Base-by-base conservation (phyloP, 2,113 vertebrate species). In the Gavialis gangeticus region DNA sequence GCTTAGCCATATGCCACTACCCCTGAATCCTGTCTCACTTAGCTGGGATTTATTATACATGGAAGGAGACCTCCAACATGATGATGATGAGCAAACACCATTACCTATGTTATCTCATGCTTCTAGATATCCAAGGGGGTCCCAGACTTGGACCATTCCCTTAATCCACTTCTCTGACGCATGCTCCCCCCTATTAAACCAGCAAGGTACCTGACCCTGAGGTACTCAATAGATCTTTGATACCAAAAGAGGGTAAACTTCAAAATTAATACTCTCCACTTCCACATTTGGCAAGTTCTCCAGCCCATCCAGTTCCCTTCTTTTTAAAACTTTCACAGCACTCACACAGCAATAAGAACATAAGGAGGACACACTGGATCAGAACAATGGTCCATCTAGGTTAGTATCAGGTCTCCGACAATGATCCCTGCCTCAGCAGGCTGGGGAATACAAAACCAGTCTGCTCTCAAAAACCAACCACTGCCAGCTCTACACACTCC, bases 151-250 rank as follows among this genome's bases (percentile, higher is more conserved):
- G 12, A 69, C 6, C 18, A 73, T 14, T 77, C 46, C 56, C 14
- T 67, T 89, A 79, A 80, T 4, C 6, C 8, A 25, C 3, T 67
- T 79, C 14, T 21, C 83, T 10, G 7, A 55, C 9, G 1, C 0
- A 55, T 67, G 17, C 14, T 81, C 89, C 73, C 21, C 0, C 1
- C n/a, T 84, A 56, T 21, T 81, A 62, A n/a, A 76, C 18, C 13
- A 46, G n/a, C 10, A 25, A 0, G 5, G 3, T 24, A 28, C 34
- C 18, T 37, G 34, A 66, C 28, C 28, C 14, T 0, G 0, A 18
- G 5, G 22, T 24, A 25, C 46, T 57, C 34, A 46, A 0, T 1
- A 3, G 2, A 8, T 55, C 55, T 2, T 15, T 58, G 16, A 12
- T 55, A 55, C 76, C 24, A 18, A 57, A 46, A 69, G 12, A 56